These are phyloP conservation scores for Notechis scutatus DNA, from an alignment of 2,113 vertebrate species.

Conservation along the genomic window DNA sequence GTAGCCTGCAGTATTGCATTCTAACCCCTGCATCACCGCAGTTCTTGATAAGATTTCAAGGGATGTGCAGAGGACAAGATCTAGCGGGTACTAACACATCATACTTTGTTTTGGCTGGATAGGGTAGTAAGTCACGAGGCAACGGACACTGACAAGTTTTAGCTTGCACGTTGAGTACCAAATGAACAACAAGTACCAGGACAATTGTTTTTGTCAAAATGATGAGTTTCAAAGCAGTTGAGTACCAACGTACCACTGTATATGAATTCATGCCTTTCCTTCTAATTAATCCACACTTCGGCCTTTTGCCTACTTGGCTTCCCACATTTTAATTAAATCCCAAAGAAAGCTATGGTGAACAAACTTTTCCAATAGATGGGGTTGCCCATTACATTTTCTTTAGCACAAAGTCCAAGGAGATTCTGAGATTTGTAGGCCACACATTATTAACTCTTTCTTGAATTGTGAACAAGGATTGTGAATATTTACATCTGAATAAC, in stretches of 20 bases:
- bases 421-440: slow-evolving; percentile 9
- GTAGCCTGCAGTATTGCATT: too few relatives aligned
- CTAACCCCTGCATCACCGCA: too few relatives aligned
- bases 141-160: background rate
- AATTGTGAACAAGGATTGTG: background rate
- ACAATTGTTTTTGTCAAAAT: too few relatives aligned
- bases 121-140: background rate
- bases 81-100: background rate
- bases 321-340: background rate
- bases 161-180: background rate
- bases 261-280: background rate
- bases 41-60: background rate
- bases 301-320: background rate
- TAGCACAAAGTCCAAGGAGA: background rate
- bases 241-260: background rate
- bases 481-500: slow-evolving; percentile 7
- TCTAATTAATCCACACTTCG: background rate
- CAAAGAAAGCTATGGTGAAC: background rate
- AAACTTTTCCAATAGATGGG: background rate
- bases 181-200: background rate
- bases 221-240: background rate
- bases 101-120: background rate
- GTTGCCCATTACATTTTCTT: background rate
- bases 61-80: background rate
- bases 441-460: slow-evolving; percentile 13